Evolutionary conservation across 2,888 invertebrate genomes (phyloP).

Genomic region (Omphaloscelis lunosa): DNA sequence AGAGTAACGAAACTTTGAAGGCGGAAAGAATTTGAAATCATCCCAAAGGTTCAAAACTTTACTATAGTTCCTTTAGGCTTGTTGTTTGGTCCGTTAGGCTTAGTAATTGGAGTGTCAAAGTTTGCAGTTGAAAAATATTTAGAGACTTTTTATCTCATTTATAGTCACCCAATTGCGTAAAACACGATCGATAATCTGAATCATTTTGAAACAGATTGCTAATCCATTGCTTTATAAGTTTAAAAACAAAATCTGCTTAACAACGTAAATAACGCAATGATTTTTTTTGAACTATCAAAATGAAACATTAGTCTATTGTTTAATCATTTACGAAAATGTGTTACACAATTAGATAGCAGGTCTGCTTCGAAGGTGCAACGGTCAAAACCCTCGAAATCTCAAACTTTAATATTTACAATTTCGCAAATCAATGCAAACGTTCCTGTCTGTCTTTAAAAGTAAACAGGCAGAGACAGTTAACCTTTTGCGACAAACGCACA

Average conservation of each 20-base stretch:
- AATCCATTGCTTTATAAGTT: no score
- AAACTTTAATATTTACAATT: slow-evolving; percentile 1
- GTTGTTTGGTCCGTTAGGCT: background rate
- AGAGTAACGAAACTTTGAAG: slow-evolving; percentile 4
- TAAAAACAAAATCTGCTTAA: no score
- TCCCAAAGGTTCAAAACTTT: slow-evolving; percentile 6
- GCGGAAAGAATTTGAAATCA: slow-evolving; percentile 9
- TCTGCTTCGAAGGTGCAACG: background rate
- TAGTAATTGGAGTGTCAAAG: background rate
- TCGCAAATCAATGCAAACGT: slow-evolving; percentile 8
- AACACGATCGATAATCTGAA: no score
- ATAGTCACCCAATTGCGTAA: no score
- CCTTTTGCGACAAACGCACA: slow-evolving; percentile 54
- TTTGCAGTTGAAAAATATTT: background rate
- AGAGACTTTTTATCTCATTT: no score
- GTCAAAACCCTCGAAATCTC: background rate
- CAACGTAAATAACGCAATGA: no score
- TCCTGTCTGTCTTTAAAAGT: slow-evolving; percentile 6
- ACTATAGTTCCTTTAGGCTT: background rate
- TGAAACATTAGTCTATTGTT: no score
- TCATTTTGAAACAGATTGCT: no score
- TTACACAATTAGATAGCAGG: no score
- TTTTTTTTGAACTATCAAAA: no score
- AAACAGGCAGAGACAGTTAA: slow-evolving; percentile 5
- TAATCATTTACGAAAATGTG: no score